Percentiles rank a stretch among this genome's conserved stretches.
Evolutionary conservation across 2,113 vertebrate species (phyloP).

Genomic region (Seriola dumerili): DNA sequence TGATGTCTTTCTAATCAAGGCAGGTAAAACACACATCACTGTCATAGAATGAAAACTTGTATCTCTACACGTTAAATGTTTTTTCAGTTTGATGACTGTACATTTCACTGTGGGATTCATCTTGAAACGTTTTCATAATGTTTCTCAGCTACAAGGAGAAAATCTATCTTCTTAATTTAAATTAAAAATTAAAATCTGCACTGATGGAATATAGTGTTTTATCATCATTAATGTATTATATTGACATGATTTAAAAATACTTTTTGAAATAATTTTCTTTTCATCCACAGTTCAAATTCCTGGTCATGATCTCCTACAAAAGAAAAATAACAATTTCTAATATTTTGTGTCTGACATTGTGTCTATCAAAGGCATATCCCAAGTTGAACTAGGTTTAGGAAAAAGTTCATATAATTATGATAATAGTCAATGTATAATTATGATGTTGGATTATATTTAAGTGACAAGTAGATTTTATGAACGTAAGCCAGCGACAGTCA

Average conservation of each 20-base stretch:
- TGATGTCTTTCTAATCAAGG: not conserved
- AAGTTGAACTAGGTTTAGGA: not conserved
- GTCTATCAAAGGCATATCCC: not conserved
- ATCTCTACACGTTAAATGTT: not conserved
- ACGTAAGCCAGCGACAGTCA: not conserved
- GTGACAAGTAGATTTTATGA: not conserved
- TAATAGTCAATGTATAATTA: not conserved
- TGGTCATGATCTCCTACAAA: not conserved
- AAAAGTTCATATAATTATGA: not conserved
- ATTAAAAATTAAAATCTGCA: not conserved
- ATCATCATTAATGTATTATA: not conserved
- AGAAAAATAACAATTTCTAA: not conserved
- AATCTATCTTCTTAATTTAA: not conserved
- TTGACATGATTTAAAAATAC: not conserved
- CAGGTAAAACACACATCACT: not conserved
- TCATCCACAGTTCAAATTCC: not conserved
- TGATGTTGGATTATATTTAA: not conserved
- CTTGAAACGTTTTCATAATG: not conserved
- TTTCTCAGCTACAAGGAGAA: not conserved
- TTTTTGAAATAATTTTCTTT: not conserved
- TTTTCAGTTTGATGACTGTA: slow-evolving; percentile 1
- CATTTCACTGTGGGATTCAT: not conserved
- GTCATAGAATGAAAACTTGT: not conserved
- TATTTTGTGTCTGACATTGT: not conserved
- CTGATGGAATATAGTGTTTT: not conserved